Evolutionary conservation across 2,797 vertebrate species (phyloP), one percentile per base, ranked within the genome.

Genomic region (Paratrypauchen microcephalus): DNA sequence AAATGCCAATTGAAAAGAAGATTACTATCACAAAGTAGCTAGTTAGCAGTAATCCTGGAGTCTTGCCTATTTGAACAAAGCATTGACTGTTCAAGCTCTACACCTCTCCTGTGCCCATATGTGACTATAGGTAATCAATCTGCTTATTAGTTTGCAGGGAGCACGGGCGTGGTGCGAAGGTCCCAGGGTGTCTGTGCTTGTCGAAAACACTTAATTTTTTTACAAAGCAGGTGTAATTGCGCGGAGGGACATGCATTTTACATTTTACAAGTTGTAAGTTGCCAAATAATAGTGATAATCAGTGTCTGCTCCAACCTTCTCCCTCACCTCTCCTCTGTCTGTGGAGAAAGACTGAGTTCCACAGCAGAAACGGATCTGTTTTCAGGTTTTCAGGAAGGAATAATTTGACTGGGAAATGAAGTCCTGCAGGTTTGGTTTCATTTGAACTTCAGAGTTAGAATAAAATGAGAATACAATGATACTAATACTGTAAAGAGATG

Each of bases 181-280:
- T 60, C 58, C 58, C 58, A 5, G 15, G 18, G 58, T 9, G 18
- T 39, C 32, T 39, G 32, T 6, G 32, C 59, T 30, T 23, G 59
- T 39, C 59, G 32, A 61, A 61, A 61, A 61, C 59, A 61, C 59
- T 21, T 61, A 13, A 39, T 61, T 61, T 61, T 13, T n/a, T n/a
- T 41, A 11, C 32, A 36, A 61, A 61, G 32, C 59, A 39, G 59
- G 32, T 61, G 59, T 23, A 21, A 21, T 12, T 36, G 32, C 16
- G 24, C 5, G 8, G 28, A 16, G 32, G 19, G 19, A 36, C 8
- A 36, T 2, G 7, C 32, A 9, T 36, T 36, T 36, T 36, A 19
- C 59, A 6, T 39, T 61, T 61, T 61, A 21, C 59, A 61, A 19
- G 19, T 5, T 39, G 30, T 21, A 11, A 1, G n/a, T 9, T 19